phyloP scores from a whole-genome alignment of 2,113 vertebrate species.

The Platysteira castanea region DNA sequence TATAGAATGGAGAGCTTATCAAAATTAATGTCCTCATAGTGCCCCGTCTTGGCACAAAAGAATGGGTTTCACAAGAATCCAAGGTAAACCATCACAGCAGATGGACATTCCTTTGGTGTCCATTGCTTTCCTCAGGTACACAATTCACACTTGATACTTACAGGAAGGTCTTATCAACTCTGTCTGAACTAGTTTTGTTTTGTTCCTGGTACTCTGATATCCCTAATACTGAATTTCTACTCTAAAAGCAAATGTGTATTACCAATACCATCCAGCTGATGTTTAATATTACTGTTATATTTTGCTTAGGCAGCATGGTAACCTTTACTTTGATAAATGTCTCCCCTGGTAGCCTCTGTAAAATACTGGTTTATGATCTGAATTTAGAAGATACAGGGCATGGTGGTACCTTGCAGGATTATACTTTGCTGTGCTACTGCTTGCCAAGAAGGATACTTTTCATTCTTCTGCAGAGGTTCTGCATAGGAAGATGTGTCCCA shows the following conservation, averaged over 20 bases:
- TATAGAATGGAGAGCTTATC: not conserved
- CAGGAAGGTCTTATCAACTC: not conserved
- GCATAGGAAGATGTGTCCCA: not conserved
- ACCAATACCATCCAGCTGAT: not conserved
- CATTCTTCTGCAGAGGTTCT: not conserved
- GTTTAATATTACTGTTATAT: not conserved
- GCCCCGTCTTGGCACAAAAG: not conserved
- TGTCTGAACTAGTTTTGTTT: not conserved
- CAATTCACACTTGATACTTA: not conserved
- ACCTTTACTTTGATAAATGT: not conserved
- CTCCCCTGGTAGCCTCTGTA: not conserved
- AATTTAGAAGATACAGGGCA: not conserved
- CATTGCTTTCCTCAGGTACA: not conserved
- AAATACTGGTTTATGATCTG: not conserved
- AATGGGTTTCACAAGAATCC: not conserved
- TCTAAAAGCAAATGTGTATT: not conserved
- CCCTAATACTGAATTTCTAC: not conserved
- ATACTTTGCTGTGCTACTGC: not conserved
- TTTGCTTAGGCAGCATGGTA: not conserved
- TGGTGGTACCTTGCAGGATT: not conserved
- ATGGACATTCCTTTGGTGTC: not conserved
- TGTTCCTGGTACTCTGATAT: not conserved
- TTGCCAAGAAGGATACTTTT: not conserved
- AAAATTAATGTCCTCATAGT: not conserved
- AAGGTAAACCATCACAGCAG: not conserved